A percentile compares a stretch with the other conserved stretches of the same genome.
phyloP scores from a whole-genome alignment of 2,113 vertebrate species.

The Talpa occidentalis region DNA sequence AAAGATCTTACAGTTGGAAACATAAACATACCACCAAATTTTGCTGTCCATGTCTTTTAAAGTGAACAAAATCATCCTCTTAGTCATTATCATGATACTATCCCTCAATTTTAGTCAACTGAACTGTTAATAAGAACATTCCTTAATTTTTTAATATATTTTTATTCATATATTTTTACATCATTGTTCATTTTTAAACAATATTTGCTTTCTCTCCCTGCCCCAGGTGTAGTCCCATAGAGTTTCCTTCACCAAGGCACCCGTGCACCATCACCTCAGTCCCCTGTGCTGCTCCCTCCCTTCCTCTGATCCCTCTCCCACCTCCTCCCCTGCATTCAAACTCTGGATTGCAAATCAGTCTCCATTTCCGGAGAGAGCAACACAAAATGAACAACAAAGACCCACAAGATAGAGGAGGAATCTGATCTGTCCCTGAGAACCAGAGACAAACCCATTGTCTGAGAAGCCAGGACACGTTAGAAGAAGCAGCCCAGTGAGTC shows the following conservation, averaged over 20 bases:
- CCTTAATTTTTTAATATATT: no score
- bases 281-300: no score
- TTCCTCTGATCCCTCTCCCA: no score
- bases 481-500: slow-evolving; percentile 53
- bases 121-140: background rate
- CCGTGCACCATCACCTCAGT: no score
- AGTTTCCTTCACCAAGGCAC: no score
- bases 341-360: background rate
- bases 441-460: slow-evolving; percentile 24
- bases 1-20: background rate
- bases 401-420: slow-evolving; percentile 13
- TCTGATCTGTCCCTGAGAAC: slow-evolving; percentile 32
- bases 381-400: background rate
- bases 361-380: background rate
- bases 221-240: no score
- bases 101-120: background rate
- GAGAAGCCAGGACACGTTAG: slow-evolving; percentile 52
- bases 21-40: background rate
- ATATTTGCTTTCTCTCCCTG: no score
- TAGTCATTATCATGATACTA: no score
- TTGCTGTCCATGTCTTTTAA: background rate
- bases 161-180: no score
- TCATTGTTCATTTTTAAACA: no score
- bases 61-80: no score
- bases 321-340: no score